Percentiles rank a stretch among this genome's conserved stretches.
Evolutionary conservation across 2,113 vertebrate species (phyloP).

Genomic region (Speoplatyrhinus poulsoni): DNA sequence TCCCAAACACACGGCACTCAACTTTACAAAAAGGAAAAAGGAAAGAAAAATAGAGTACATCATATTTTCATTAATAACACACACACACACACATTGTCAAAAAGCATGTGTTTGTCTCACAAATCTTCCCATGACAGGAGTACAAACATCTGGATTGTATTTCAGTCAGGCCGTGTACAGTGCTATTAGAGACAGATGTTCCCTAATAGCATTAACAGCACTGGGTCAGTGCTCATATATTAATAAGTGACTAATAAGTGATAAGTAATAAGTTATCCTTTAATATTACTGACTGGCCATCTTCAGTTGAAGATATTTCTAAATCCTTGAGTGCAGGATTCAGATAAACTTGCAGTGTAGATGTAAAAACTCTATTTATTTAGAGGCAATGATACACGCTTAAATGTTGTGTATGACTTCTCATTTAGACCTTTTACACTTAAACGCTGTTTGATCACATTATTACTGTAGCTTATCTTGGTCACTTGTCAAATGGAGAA

Average conservation of each 20-base stretch:
- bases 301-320: too few relatives aligned
- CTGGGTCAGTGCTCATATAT: not conserved
- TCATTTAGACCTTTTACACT: not conserved
- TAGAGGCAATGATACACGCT: not conserved
- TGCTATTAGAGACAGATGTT: not conserved
- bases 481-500: not conserved
- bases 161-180: not conserved
- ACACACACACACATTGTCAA: not conserved
- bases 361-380: not conserved
- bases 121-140: too few relatives aligned
- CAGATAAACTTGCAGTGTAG: slow-evolving; percentile 3
- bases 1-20: slow-evolving; percentile 18
- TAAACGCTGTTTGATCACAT: not conserved
- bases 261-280: too few relatives aligned
- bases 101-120: slow-evolving; percentile 3
- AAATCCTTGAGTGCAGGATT: not conserved
- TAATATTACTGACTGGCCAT: too few relatives aligned
- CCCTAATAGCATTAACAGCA: not conserved
- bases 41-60: slow-evolving; percentile 32
- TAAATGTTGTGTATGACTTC: not conserved
- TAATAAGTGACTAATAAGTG: too few relatives aligned
- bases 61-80: slow-evolving; percentile 37
- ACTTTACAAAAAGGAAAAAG: slow-evolving; percentile 42
- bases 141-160: too few relatives aligned
- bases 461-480: not conserved